phyloP scores from a whole-genome alignment of 2,113 vertebrate species.

The Lophochroa leadbeateri region DNA sequence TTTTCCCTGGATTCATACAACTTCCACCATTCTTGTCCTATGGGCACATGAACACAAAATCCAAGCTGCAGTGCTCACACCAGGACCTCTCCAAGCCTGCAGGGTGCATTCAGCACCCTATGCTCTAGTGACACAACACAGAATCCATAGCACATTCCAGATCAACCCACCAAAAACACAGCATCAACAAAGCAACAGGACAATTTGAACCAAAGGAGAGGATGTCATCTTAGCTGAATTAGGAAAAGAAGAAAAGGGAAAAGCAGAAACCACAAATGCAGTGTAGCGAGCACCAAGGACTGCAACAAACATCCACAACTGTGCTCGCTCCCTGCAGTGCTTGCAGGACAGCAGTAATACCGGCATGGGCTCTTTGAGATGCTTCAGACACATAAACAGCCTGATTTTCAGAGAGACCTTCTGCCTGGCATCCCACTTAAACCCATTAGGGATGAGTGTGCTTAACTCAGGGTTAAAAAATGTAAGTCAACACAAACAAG shows the following conservation, averaged over 20 bases:
- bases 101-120: neutral
- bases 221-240: neutral
- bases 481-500: neutral
- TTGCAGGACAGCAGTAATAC: neutral
- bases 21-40: neutral
- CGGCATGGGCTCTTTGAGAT: neutral
- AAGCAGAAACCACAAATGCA: neutral
- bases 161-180: fast-evolving
- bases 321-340: neutral
- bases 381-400: neutral
- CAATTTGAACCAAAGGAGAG: neutral
- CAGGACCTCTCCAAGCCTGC: neutral
- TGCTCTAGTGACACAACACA: fast-evolving
- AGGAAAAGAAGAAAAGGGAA: neutral
- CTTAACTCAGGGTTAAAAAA: neutral
- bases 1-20: neutral
- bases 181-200: neutral
- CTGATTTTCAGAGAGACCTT: neutral
- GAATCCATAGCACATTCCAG: fast-evolving
- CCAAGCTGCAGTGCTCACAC: neutral
- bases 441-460: fast-evolving
- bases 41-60: neutral
- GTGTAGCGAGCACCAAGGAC: neutral
- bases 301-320: neutral
- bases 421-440: neutral